Conservation (phyloP, 2,888 invertebrate genomes). For the Volucella inanis region DNA sequence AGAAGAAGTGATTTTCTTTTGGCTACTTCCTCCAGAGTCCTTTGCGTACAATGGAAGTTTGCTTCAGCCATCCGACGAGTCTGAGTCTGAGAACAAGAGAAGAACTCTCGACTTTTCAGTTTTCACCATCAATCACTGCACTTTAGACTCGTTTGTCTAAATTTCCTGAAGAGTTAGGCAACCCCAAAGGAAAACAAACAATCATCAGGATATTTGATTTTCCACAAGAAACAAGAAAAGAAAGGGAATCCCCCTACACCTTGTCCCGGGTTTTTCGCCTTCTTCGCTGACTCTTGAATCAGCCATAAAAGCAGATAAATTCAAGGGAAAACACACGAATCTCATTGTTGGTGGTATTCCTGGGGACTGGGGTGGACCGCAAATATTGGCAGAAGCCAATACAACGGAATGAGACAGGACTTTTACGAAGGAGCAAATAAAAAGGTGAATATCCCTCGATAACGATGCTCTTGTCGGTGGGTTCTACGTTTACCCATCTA, state of each 20-base stretch:
- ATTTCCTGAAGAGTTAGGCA: constrained; percentile 75
- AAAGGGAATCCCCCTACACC: constrained; percentile 49
- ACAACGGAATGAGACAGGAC: constrained; percentile 42
- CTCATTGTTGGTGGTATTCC: constrained; percentile 54
- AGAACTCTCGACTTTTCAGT: constrained; percentile 69
- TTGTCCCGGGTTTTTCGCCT: constrained; percentile 16
- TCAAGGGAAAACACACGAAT: constrained; percentile 35
- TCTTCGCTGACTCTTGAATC: background rate
- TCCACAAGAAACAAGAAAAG: constrained; percentile 64
- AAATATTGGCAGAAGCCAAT: constrained; percentile 70
- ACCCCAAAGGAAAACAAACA: constrained; percentile 75
- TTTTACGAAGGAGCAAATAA: constrained; percentile 59
- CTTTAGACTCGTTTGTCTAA: constrained; percentile 75
- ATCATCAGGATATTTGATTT: constrained; percentile 75
- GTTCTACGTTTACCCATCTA: constrained; percentile 22
- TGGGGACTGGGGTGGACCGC: constrained; percentile 48
- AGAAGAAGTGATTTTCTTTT: constrained; percentile 56
- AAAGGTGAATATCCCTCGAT: constrained; percentile 71
- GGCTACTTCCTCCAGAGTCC: constrained; percentile 61
- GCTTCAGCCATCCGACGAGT: constrained; percentile 42
- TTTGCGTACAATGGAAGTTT: constrained; percentile 65
- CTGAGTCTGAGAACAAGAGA: constrained; percentile 13
- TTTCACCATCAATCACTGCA: constrained; percentile 74
- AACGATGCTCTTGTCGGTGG: constrained; percentile 36
- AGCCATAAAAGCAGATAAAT: background rate